Conservation (phyloP, 2,113 vertebrate species). For the Oxyruncus cristatus region DNA sequence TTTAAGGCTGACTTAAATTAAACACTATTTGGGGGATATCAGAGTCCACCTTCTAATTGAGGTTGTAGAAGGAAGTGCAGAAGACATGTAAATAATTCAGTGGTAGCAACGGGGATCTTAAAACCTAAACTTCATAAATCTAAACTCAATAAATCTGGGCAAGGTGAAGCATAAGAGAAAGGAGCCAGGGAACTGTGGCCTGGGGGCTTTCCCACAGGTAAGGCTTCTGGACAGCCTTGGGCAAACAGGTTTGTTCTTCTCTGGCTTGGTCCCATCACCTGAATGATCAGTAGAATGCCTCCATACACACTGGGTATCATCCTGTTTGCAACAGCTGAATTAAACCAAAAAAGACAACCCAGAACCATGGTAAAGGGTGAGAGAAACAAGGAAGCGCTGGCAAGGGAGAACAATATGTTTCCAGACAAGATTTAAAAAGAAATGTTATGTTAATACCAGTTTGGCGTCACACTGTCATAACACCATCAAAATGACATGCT, state of each 20-base stretch:
- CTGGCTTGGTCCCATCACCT: not conserved
- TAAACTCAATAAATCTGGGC: not conserved
- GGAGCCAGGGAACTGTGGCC: not conserved
- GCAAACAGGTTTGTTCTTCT: fast-evolving
- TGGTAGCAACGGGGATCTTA: not conserved
- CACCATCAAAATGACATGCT: conserved; percentile 65
- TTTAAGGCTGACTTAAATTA: not conserved
- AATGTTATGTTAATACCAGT: conserved; percentile 51
- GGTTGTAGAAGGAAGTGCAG: not conserved
- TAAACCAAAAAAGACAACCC: not conserved
- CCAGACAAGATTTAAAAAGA: conserved; percentile 40
- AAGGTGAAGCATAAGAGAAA: not conserved
- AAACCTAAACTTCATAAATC: not conserved
- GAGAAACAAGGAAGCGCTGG: not conserved
- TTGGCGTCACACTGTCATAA: conserved; percentile 62
- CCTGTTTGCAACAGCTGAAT: not conserved
- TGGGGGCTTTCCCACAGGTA: not conserved
- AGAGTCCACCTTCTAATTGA: not conserved
- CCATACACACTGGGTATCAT: fast-evolving
- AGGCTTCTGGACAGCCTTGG: not conserved
- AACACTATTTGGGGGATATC: not conserved
- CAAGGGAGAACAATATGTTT: conserved; percentile 63
- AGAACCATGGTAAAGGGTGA: conserved; percentile 7
- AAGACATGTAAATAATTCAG: not conserved
- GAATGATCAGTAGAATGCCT: not conserved